Evolutionary conservation across 2,113 vertebrate species (phyloP).

Genomic region (Baryphthengus martii): DNA sequence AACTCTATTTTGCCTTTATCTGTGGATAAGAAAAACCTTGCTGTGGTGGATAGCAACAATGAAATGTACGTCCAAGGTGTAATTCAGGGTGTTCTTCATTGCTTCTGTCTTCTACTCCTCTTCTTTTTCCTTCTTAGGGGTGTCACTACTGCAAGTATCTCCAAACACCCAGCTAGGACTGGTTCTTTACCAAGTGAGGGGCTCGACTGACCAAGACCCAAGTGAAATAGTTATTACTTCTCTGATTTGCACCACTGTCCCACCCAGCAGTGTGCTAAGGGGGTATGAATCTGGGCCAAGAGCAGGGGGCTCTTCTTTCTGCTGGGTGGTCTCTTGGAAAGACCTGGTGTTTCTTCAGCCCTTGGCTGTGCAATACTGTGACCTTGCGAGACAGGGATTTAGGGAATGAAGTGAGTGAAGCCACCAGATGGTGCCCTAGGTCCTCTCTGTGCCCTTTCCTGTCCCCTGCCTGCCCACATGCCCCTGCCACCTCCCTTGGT

Average conservation of each 20-base stretch:
- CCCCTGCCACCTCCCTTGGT: neutral
- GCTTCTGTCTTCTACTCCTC: neutral
- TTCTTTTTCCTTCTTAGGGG: neutral
- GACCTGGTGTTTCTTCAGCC: neutral
- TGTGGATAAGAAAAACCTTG: neutral
- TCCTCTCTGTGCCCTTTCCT: slow-evolving; percentile 25
- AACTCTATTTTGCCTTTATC: neutral
- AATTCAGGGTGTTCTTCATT: neutral
- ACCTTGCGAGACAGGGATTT: slow-evolving; percentile 11
- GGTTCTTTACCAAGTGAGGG: neutral
- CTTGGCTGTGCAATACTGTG: neutral
- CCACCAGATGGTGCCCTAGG: slow-evolving; percentile 72
- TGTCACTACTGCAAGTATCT: neutral
- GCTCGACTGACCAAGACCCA: neutral
- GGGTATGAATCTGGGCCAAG: neutral
- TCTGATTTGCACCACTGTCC: neutral
- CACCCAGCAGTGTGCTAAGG: neutral
- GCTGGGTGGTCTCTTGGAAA: neutral
- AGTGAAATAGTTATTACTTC: neutral
- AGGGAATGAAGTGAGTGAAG: slow-evolving; percentile 36
- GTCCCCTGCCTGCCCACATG: slow-evolving; percentile 1
- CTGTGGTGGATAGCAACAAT: neutral
- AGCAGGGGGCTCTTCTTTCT: neutral
- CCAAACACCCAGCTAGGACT: neutral
- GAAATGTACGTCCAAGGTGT: neutral